Conservation (phyloP, 1,140 invertebrate genomes). For the Gryon sp. region DNA sequence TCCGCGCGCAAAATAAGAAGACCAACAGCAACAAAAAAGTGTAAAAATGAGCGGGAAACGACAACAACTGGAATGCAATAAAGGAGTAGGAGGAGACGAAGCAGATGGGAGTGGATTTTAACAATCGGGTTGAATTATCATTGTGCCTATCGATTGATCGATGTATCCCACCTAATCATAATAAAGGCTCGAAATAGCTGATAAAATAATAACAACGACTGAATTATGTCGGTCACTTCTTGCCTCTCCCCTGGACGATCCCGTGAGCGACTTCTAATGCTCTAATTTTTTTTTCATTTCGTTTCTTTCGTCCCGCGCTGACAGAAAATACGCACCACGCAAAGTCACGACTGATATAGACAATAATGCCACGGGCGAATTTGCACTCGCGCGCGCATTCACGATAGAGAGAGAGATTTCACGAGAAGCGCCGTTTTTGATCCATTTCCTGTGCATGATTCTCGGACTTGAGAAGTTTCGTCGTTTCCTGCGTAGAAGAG, state of each 20-base stretch:
- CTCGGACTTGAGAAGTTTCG: no score
- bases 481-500: no score
- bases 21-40: not conserved
- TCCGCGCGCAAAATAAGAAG: not conserved
- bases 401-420: slow-evolving; percentile 42
- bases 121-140: slow-evolving; percentile 29
- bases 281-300: slow-evolving; percentile 53
- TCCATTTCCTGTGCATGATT: slow-evolving; percentile 23
- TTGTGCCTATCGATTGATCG: slow-evolving; percentile 18
- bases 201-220: slow-evolving; percentile 39
- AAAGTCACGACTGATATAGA: slow-evolving; percentile 42
- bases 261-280: not conserved
- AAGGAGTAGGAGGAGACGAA: no score
- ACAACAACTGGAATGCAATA: no score
- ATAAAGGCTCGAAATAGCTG: slow-evolving; percentile 35
- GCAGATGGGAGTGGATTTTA: slow-evolving; percentile 5
- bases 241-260: slow-evolving; percentile 13
- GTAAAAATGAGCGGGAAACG: not conserved
- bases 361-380: slow-evolving; percentile 43
- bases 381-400: no score
- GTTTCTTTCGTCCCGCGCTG: not conserved
- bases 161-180: slow-evolving; percentile 52
- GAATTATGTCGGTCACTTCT: slow-evolving; percentile 52
- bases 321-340: slow-evolving; percentile 33
- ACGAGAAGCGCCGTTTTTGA: slow-evolving; percentile 36